These are phyloP conservation scores for Bombus breviceps DNA, from an alignment of 1,140 invertebrate genomes.

Conservation along the genomic window DNA sequence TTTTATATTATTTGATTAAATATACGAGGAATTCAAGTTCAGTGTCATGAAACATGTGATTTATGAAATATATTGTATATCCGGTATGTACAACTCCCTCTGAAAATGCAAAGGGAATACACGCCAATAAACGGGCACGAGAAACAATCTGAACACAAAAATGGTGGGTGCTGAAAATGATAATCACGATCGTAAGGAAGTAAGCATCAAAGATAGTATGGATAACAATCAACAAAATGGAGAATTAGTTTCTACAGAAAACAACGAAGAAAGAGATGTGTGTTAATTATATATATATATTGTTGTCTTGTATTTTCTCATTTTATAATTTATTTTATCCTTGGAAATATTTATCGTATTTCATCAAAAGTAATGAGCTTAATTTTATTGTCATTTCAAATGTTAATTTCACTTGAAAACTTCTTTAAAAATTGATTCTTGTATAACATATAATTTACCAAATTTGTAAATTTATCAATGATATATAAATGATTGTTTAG, in stretches of 20 bases:
- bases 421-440: background rate
- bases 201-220: slow-evolving; percentile 59
- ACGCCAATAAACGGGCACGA: background rate
- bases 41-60: slow-evolving; percentile 13
- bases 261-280: slow-evolving; percentile 69
- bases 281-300: slow-evolving; percentile 45
- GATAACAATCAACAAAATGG: slow-evolving; percentile 67
- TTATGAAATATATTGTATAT: slow-evolving; percentile 16
- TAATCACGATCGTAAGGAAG: slow-evolving; percentile 48
- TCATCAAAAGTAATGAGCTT: slow-evolving; percentile 10
- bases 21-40: background rate
- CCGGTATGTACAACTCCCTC: slow-evolving; percentile 40
- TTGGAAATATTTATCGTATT: slow-evolving; percentile 5
- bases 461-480: background rate
- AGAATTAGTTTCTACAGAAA: slow-evolving; percentile 62
- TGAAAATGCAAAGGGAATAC: slow-evolving; percentile 2
- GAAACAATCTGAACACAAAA: slow-evolving; percentile 46
- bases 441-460: background rate
- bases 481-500: background rate
- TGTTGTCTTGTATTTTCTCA: slow-evolving; percentile 4
- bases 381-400: background rate
- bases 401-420: background rate
- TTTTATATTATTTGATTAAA: background rate
- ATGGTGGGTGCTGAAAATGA: slow-evolving; percentile 64
- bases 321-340: background rate